Evolutionary conservation across 2,888 invertebrate species (phyloP).

Genomic region (Luperina nickerlii): DNA sequence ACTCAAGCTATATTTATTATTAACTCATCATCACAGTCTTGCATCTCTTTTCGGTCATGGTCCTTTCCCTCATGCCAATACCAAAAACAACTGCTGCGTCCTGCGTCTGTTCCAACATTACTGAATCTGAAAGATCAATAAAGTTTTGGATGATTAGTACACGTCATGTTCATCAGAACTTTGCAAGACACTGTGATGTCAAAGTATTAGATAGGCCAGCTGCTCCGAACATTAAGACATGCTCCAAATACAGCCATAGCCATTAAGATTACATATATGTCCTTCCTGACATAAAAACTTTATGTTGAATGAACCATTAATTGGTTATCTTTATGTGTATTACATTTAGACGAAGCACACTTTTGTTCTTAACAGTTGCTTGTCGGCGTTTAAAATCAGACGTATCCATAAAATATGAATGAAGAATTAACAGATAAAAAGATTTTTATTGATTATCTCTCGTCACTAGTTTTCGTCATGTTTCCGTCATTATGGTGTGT

Average conservation of each 20-base stretch:
- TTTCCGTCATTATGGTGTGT: too few relatives aligned
- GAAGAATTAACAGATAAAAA: background rate
- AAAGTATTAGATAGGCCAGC: constrained; percentile 8
- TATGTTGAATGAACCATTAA: background rate
- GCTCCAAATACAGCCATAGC: background rate
- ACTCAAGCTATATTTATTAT: background rate
- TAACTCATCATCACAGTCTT: background rate
- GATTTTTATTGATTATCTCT: background rate
- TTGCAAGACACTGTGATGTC: background rate
- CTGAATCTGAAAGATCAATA: constrained; percentile 1
- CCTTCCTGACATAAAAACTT: constrained; percentile 1
- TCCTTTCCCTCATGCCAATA: background rate
- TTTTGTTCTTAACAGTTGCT: background rate
- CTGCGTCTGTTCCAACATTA: background rate
- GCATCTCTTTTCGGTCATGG: background rate
- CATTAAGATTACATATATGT: background rate
- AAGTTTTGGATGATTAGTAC: constrained; percentile 1
- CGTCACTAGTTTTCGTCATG: background rate
- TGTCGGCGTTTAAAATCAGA: background rate
- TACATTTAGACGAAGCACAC: background rate
- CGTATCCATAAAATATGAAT: background rate
- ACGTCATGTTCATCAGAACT: constrained; percentile 1
- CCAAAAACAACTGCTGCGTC: background rate
- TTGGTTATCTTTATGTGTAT: background rate
- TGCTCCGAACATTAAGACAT: background rate